Evolutionary conservation across 2,797 vertebrate genomes (phyloP), one percentile per base, ranked within the genome.

Genomic region (Delichon dasypus): DNA sequence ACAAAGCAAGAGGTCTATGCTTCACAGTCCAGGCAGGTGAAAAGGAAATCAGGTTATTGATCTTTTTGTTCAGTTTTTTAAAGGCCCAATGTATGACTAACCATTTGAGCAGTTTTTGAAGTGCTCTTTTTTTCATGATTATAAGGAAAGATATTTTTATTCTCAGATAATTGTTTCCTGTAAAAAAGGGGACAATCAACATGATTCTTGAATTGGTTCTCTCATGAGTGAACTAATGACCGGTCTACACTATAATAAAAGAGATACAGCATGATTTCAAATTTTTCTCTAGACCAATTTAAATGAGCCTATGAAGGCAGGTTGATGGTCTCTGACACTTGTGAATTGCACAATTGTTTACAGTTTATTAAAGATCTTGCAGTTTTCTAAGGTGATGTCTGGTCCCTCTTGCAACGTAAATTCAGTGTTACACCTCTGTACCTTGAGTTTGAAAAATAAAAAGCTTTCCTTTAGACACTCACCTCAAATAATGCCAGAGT

Each of bases 1-100:
- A 97, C 92, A 97, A 96, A 97, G 95, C 84, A 96, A 97, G 95
- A 86, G 64, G 77, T 93, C 94, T 97, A 91, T 94, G 96, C 96
- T 97, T 95, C 96, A 91, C 77, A 90, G 92, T 91, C 85, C 77
- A 92, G 76, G 80, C 70, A 96, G 95, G 97, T 85, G 88, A 97
- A 97, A 94, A 97, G 88, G 89, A 97, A 97, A 97, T 96, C 88
- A 88, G 70, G 26, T 44, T 97, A 98, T 97, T 95, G 97, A 97
- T 97, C 93, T 94, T 94, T 91, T 93, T 86, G 68, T 81, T 96
- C 78, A 76, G 53, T 88, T 94, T 89, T 95, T 96, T 94, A 94
- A 95, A 92, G 79, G 72, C 92, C 42, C 85, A 86, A 44, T 74
- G 76, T 91, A 86, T 71, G 78, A 96, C 58, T 95, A 94, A 97